Conservation (phyloP, 2,888 invertebrate genomes). For the Hirtodrosophila alboralis region DNA sequence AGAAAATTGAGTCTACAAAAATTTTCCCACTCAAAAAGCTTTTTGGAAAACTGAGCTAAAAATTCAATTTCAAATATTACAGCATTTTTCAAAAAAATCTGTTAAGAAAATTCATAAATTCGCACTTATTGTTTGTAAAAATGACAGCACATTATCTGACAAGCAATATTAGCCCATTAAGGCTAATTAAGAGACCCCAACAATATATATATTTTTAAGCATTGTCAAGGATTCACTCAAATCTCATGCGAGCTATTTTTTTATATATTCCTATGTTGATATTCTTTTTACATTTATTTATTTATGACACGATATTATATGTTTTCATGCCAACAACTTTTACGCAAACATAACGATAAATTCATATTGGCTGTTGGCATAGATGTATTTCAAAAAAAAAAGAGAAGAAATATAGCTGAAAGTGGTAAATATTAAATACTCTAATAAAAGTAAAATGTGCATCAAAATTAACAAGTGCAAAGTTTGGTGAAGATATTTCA, state of each 20-base stretch:
- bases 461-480: too few species aligned
- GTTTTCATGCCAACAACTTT: constrained; percentile 62
- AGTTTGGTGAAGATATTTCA: too few species aligned
- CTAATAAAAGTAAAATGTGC: too few species aligned
- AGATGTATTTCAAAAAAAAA: constrained; percentile 19
- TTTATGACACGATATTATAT: constrained; percentile 37
- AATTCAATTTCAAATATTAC: constrained; percentile 23
- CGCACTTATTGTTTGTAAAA: constrained; percentile 47
- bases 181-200: constrained; percentile 44
- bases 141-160: constrained; percentile 67
- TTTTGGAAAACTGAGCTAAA: constrained; percentile 66
- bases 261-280: constrained; percentile 37
- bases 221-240: constrained; percentile 75
- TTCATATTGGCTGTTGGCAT: constrained; percentile 43
- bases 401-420: too few species aligned
- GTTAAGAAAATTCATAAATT: constrained; percentile 8
- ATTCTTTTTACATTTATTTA: constrained; percentile 35
- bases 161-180: constrained; percentile 30
- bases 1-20: constrained; percentile 40
- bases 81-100: not conserved
- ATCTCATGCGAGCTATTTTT: constrained; percentile 18
- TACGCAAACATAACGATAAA: constrained; percentile 46
- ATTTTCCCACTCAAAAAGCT: constrained; percentile 52
- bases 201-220: constrained; percentile 26
- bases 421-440: too few species aligned